Evolutionary conservation across 92 coral and sea anemone genomes (phyloP), one percentile per base, ranked within the genome.

Genomic region (Porites lobata): DNA sequence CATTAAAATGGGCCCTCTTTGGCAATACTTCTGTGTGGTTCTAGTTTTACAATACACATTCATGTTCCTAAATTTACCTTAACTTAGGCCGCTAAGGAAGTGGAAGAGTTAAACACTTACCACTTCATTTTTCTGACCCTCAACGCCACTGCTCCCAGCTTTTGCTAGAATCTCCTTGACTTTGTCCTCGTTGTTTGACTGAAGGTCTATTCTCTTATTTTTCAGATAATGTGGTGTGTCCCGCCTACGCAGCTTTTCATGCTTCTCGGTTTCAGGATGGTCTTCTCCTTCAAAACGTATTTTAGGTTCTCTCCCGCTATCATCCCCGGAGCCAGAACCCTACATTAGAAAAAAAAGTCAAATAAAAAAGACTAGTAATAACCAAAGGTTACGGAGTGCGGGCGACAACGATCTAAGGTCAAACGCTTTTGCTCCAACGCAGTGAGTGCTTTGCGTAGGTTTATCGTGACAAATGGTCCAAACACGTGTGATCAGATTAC

Each of bases 181-280:
- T 85, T 95, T 94, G 22, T 92, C 92, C 73, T 94, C 96, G n/a
- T 95, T 93, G 51, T 92, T 93, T 4, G 94, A 92, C 79, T 94
- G 91, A 11, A 94, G 84, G 79, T 97, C 91, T 64, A 97, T 90
- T 77, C 98, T 83, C 88, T 97, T 97, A 76, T 92, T 94, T 78
- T 97, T 97, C 69, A 96, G 85, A 74, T 97, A 97, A 70, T 97
- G 99, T 4, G 99, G 99, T 24, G 99, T 97, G 91, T 97, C 98
- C 15, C 98, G 89, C 66, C 99, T 86, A 65, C 98, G 88, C 66
- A 95, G 77, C 24, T 91, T 89, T 68, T 92, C 95, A 50, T 97
- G 95, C 18, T 89, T 62, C 67, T 95, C 98, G 5, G 99, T 72
- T 71, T 95, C 98, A 12, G 99, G 98, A 74, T 96, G 98, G 17